Evolutionary conservation across 92 coral and sea anemone genomes (phyloP), one percentile per base, ranked within the genome.

Genomic region (Epizoanthus scotinus): DNA sequence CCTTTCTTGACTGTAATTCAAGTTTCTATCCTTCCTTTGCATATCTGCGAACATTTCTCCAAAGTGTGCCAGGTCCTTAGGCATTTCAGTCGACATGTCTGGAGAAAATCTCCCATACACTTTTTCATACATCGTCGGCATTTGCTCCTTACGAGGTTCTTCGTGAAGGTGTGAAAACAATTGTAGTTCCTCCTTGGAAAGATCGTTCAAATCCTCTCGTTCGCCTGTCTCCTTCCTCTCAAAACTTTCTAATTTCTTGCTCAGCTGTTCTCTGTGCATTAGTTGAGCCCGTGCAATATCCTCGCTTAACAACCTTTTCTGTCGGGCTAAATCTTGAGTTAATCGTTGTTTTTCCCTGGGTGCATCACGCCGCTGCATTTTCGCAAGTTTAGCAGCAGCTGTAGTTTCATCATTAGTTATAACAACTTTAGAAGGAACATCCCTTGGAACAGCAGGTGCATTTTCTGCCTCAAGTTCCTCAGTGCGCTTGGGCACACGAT

Each of bases 271-370:
- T 42, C 92, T 83, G 49, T 91, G 97, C 21, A 96, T 71, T 19
- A 84, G 89, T 71, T 96, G 91, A 22, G 95, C 98, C 27, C 99
- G 94, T 47, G 97, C 98, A 82, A 96, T 88, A 84, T 96, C 99
- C 72, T 96, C 99, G 62, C 95, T 96, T 10, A 96, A 86, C 38
- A 93, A 85, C 55, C 94, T 82, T 72, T 94, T 93, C 56, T 96
- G 99, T 59, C 98, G 83, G 78, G 97, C 99, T 70, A 96, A 87
- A 83, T 96, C 99, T 86, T 96, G 99, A 3, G 99, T 96, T 55
- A 96, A 77, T 61, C 99, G 84, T 84, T 96, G 99, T 79, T 96
- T 96, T 82, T 96, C 99, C 55, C 99, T 90, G 29, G 99, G 99
- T 67, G 93, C 91, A 49, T 96, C 99, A 26, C 92, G 91, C 17